These are phyloP conservation scores for Drosophila ercepeae DNA, from an alignment of 1,140 invertebrate genomes.

Conservation along the genomic window DNA sequence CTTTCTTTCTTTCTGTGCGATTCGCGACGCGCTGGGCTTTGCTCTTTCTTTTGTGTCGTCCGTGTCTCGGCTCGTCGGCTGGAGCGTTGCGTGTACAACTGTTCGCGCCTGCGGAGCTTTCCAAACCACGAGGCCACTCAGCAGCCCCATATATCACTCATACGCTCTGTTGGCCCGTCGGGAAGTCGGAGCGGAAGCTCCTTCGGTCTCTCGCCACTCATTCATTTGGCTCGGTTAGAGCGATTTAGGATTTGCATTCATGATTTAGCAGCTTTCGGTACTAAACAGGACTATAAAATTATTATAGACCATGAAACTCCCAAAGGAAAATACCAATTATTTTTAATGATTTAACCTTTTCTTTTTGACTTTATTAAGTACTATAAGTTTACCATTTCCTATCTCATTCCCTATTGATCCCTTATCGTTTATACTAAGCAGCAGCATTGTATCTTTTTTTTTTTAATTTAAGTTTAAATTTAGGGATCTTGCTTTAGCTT, in stretches of 20 bases:
- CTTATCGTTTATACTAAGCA: not conserved
- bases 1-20: slow-evolving; percentile 46
- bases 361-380: no score
- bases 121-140: slow-evolving; percentile 74
- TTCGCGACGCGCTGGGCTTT: slow-evolving; percentile 65
- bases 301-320: not conserved
- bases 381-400: not conserved
- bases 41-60: slow-evolving; percentile 41
- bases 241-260: not conserved
- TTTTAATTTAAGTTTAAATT: no score
- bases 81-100: slow-evolving; percentile 83
- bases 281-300: not conserved
- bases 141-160: slow-evolving; percentile 38
- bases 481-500: not conserved
- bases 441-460: not conserved
- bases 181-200: not conserved
- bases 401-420: no score
- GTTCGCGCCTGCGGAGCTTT: slow-evolving; percentile 72
- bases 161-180: slow-evolving; percentile 25
- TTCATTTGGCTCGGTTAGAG: not conserved
- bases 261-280: not conserved
- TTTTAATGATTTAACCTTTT: no score
- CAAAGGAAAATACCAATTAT: no score
- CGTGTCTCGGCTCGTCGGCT: slow-evolving; percentile 76
- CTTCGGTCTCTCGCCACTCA: not conserved